phyloP scores from a whole-genome alignment of 2,113 vertebrate genomes.

The Aplodontia rufa region DNA sequence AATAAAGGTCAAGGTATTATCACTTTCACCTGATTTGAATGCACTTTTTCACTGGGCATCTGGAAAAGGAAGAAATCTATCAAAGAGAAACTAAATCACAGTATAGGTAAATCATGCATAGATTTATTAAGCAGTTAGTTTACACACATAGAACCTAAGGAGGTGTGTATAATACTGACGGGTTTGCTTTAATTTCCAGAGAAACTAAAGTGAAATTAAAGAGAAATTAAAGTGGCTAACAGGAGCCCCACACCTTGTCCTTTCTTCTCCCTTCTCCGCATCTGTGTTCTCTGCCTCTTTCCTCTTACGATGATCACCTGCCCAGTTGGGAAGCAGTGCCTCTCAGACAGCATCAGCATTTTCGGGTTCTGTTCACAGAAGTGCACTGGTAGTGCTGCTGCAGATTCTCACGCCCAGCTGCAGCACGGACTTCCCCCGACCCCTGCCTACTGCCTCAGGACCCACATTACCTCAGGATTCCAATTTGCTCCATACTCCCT shows the following conservation, averaged over 20 bases:
- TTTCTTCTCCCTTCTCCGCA: background rate
- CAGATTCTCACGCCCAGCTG: rapidly evolving
- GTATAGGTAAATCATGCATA: background rate
- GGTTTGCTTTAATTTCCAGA: background rate
- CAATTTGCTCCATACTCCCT: background rate
- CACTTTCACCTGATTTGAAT: background rate
- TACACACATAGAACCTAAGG: background rate
- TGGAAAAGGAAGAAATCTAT: constrained; percentile 40
- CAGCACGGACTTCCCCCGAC: background rate
- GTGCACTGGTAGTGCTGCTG: background rate
- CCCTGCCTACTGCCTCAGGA: background rate
- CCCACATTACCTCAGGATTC: background rate
- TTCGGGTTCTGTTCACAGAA: background rate
- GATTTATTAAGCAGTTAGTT: background rate
- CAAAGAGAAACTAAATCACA: background rate
- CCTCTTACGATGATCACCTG: background rate
- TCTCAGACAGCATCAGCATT: background rate
- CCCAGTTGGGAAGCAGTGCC: background rate
- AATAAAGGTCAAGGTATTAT: background rate
- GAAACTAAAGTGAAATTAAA: too few species aligned
- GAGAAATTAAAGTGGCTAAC: background rate
- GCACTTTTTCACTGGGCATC: constrained; percentile 32
- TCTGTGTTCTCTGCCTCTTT: background rate
- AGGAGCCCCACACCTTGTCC: background rate
- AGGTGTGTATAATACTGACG: background rate